Percentiles rank a stretch among this genome's conserved stretches.
phyloP scores from a whole-genome alignment of 2,113 vertebrate genomes.

The Bos indicus region DNA sequence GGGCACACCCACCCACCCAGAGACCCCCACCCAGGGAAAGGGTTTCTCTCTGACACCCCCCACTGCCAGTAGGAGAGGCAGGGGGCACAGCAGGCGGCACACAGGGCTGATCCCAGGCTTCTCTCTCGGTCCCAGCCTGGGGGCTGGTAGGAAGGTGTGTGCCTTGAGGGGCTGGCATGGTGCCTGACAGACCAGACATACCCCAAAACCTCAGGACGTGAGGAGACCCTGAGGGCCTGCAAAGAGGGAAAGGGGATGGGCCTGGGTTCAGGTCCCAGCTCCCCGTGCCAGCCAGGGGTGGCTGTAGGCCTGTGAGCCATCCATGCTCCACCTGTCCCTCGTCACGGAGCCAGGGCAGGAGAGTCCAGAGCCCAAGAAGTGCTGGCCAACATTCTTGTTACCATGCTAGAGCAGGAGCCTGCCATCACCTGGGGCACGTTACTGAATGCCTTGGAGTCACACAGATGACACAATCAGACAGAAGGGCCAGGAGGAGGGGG shows the following conservation, averaged over 20 bases:
- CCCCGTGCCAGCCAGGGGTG: neutral
- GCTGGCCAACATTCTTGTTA: neutral
- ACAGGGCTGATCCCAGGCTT: neutral
- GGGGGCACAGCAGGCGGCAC: fast-evolving
- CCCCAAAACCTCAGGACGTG: neutral
- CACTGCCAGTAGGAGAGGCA: neutral
- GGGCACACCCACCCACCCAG: neutral
- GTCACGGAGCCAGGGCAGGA: too few species aligned
- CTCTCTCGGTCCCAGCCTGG: neutral
- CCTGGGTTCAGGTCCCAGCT: neutral
- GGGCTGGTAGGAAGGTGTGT: neutral
- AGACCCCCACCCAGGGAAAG: neutral
- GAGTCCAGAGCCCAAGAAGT: neutral
- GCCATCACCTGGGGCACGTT: neutral
- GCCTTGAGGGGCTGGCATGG: fast-evolving
- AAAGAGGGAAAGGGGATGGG: neutral
- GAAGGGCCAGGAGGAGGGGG: neutral
- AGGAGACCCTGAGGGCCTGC: neutral
- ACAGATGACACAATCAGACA: neutral
- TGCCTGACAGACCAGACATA: neutral
- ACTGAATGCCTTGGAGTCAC: neutral
- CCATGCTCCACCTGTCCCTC: fast-evolving
- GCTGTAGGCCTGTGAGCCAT: neutral
- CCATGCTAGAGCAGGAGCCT: neutral
- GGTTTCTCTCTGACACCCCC: neutral